Evolutionary conservation across 23 tunicate species (phyloP).

Genomic region (Clavelina lepadiformis): DNA sequence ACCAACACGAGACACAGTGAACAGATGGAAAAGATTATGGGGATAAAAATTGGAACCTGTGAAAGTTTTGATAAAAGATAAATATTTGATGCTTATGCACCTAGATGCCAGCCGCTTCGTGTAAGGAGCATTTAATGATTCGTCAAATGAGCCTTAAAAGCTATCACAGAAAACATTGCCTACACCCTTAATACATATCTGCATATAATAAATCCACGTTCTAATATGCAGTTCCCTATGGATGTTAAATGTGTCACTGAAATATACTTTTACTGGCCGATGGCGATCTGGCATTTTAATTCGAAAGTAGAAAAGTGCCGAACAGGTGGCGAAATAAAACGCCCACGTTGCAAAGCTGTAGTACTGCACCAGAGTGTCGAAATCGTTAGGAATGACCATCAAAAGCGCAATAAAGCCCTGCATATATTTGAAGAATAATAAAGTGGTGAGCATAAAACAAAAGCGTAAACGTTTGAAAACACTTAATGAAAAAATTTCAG

Average conservation of each 20-base stretch:
- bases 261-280: conserved; percentile 77
- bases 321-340: conserved; percentile 57
- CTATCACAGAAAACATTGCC: no score
- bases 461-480: no score
- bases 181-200: no score
- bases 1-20: conserved; percentile 61
- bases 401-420: conserved; percentile 79
- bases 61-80: conserved; percentile 13
- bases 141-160: no score
- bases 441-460: no score
- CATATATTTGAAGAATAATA: not conserved
- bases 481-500: no score
- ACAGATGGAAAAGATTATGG: conserved; percentile 60
- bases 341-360: conserved; percentile 90
- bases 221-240: no score
- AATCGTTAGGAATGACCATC: conserved; percentile 94
- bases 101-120: not conserved
- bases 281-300: conserved; percentile 46
- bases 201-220: no score
- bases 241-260: not conserved
- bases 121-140: no score
- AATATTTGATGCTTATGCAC: not conserved
- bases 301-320: conserved; percentile 74
- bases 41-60: conserved; percentile 71
- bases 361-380: conserved; percentile 83